Evolutionary conservation across 2,797 vertebrate species (phyloP).

Genomic region (Myripristis jacobus): DNA sequence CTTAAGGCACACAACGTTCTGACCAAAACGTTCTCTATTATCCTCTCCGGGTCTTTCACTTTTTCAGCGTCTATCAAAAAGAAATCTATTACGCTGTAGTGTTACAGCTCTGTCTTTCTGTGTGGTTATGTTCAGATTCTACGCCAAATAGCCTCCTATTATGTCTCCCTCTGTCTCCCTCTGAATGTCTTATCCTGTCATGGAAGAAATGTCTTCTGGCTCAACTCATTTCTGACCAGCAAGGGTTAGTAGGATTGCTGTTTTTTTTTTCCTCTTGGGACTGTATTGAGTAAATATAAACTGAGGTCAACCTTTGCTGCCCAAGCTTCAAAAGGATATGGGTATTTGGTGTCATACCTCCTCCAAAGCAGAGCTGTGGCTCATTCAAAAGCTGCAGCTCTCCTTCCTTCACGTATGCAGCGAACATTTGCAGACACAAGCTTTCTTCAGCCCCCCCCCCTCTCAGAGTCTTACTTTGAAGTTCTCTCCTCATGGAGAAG

Average conservation of each 20-base stretch:
- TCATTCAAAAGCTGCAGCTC: conserved; percentile 51
- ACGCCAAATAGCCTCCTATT: conserved; percentile 7
- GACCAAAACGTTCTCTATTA: conserved; percentile 39
- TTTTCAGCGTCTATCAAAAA: conserved; percentile 53
- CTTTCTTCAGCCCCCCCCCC: conserved; percentile 70
- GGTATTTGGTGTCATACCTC: conserved; percentile 61
- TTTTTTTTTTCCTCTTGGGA: background rate
- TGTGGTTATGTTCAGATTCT: conserved; percentile 23
- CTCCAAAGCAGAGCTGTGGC: conserved; percentile 48
- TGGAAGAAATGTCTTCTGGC: background rate
- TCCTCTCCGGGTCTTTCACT: conserved; percentile 37
- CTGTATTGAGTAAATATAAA: conserved; percentile 49
- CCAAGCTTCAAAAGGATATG: conserved; percentile 35
- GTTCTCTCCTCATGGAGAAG: conserved; percentile 76
- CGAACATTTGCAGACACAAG: conserved; percentile 52
- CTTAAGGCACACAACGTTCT: conserved; percentile 41
- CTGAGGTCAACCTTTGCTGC: conserved; percentile 36
- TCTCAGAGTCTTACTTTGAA: conserved; percentile 79
- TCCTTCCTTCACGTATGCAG: conserved; percentile 27
- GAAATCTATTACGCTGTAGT: conserved; percentile 39
- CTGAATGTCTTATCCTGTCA: conserved; percentile 9
- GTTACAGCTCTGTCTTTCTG: conserved; percentile 48
- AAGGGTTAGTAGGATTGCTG: background rate
- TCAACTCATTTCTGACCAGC: conserved; percentile 38
- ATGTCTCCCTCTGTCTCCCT: conserved; percentile 21